A percentile compares a stretch with the other conserved stretches of the same genome.
phyloP scores from a whole-genome alignment of 2,888 invertebrate species.

The Myopa testacea region DNA sequence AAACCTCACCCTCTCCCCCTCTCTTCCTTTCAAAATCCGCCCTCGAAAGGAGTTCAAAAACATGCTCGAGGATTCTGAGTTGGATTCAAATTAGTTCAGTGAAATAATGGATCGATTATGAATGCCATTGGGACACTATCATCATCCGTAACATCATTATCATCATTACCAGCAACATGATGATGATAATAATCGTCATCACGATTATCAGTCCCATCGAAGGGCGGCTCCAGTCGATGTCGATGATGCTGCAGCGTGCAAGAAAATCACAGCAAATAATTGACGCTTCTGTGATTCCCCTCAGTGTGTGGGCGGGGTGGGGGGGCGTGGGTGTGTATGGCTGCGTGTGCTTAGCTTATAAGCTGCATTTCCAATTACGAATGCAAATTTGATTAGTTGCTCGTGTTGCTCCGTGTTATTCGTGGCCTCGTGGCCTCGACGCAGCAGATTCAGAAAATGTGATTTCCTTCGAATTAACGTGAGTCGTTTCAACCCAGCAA shows the following conservation, averaged over 20 bases:
- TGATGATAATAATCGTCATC: not conserved
- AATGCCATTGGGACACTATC: slow-evolving; percentile 22
- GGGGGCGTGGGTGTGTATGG: not conserved
- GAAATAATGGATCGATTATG: slow-evolving; percentile 29
- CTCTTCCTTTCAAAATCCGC: no score
- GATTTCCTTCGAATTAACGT: not conserved
- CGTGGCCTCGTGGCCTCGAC: not conserved
- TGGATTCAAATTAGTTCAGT: not conserved
- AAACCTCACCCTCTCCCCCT: no score
- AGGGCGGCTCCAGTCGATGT: not conserved
- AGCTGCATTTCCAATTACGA: slow-evolving; percentile 29
- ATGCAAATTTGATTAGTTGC: slow-evolving; percentile 31
- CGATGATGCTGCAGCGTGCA: not conserved
- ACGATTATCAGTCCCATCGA: not conserved
- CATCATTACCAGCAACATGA: not conserved
- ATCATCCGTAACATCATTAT: not conserved
- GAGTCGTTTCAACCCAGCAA: no score
- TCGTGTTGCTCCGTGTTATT: not conserved
- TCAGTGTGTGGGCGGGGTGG: not conserved
- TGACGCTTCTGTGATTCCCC: not conserved
- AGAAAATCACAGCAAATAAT: slow-evolving; percentile 19
- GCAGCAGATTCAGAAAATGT: not conserved
- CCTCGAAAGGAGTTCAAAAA: no score
- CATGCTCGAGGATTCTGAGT: no score
- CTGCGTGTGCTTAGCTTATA: slow-evolving; percentile 8